Evolutionary conservation across 1,140 invertebrate species (phyloP).

Genomic region (Drosophila sproati): DNA sequence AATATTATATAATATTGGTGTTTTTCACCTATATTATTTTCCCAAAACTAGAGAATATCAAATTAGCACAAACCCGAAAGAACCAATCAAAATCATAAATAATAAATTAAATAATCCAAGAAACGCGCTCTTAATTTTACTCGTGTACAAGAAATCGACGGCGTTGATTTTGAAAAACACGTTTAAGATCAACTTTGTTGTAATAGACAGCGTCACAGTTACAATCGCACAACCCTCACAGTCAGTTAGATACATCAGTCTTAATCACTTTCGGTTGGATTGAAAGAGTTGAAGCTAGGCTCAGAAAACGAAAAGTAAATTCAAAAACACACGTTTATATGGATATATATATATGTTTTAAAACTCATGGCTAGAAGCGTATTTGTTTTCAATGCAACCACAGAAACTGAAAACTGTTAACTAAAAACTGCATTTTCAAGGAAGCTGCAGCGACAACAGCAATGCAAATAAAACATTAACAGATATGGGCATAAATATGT

Average conservation of each 20-base stretch:
- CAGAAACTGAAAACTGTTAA: conserved; percentile 33
- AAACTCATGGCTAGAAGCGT: conserved; percentile 12
- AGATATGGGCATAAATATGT: conserved; percentile 28
- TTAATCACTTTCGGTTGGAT: conserved; percentile 77
- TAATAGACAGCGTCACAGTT: conserved; percentile 40
- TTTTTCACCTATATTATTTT: not conserved
- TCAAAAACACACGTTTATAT: too few relatives aligned
- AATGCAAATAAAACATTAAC: conserved; percentile 49
- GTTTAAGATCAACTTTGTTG: conserved; percentile 42
- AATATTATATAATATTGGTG: too few relatives aligned
- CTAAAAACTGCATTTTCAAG: conserved; percentile 33
- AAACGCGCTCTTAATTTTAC: conserved; percentile 23
- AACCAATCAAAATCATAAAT: conserved; percentile 17
- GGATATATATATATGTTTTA: not conserved
- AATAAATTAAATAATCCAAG: conserved; percentile 5
- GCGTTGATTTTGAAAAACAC: conserved; percentile 56
- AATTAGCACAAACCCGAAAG: conserved; percentile 56
- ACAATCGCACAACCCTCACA: conserved; percentile 59
- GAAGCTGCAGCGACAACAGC: conserved; percentile 15
- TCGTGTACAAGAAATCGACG: conserved; percentile 54
- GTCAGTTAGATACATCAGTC: conserved; percentile 64
- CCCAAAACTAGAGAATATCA: not conserved
- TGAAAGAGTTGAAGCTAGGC: conserved; percentile 68
- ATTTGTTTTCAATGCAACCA: conserved; percentile 50
- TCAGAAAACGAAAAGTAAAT: conserved; percentile 6